Percentiles rank a stretch among this genome's conserved stretches.
phyloP scores from a whole-genome alignment of 2,113 vertebrate genomes.

The Muntiacus muntjak region DNA sequence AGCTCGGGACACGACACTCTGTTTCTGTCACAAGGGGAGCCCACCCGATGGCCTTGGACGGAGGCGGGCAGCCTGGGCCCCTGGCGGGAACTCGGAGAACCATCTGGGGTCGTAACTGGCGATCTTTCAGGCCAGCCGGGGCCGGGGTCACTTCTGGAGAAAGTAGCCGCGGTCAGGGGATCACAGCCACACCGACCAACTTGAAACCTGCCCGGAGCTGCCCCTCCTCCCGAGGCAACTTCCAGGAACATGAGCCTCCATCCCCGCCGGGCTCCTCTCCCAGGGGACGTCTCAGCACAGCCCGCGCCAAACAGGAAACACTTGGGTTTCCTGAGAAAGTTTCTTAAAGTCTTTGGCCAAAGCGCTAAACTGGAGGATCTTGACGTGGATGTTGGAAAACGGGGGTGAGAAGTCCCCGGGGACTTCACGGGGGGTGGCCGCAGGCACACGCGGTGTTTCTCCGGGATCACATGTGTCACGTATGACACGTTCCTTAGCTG shows the following conservation, averaged over 20 bases:
- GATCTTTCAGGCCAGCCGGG: accelerated
- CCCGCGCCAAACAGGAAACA: background rate
- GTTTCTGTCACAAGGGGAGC: background rate
- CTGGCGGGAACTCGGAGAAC: background rate
- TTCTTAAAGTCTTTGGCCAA: background rate
- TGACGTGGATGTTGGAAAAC: background rate
- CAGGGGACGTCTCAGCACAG: accelerated
- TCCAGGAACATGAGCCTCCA: accelerated
- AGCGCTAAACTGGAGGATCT: background rate
- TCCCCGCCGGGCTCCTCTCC: background rate
- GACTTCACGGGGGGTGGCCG: accelerated
- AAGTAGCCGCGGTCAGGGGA: accelerated
- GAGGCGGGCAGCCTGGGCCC: accelerated
- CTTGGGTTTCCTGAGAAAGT: background rate
- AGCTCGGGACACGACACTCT: accelerated
- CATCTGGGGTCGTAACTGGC: accelerated
- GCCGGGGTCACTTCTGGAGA: background rate
- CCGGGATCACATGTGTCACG: accelerated
- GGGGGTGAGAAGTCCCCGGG: background rate
- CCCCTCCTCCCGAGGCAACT: accelerated
- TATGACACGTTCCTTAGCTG: accelerated
- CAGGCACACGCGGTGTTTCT: accelerated
- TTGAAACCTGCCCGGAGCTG: background rate
- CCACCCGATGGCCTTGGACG: accelerated
- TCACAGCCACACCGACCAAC: accelerated